Evolutionary conservation across 1,140 invertebrate genomes (phyloP), one percentile per base, ranked within the genome.

Genomic region (Drosophila punjabiensis): DNA sequence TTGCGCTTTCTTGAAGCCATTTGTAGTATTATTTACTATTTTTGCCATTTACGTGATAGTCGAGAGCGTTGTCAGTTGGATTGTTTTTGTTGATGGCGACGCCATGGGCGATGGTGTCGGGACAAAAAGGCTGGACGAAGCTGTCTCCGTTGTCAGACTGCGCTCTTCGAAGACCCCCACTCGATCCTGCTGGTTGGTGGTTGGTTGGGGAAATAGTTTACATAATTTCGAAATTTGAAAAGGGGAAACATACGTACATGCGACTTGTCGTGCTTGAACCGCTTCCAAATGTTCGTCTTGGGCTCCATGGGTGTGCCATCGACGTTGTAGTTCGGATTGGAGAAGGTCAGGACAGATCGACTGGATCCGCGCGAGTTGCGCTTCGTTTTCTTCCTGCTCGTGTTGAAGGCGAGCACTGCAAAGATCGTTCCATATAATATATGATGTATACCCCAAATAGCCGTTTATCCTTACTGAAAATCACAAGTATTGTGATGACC

Each of bases 311-410:
- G 89, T 62, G 83, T 86, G 30, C 93, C 90, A 62, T 92, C 88
- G 18, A 93, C 92, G 65, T 93, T 93, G 35, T 97, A 97, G 82
- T 96, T 97, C 2, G 96, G 96, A 94, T 97, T 97, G 3, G 96
- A 95, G 91, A 96, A 97, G 0, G 96, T 96, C 58, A 96, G 92
- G 0, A 96, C 95, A 47, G 95, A 96, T 64, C 95, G 94, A 60
- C 96, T 89, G 55, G 94, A 95, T 10, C 94, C 94, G 50, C 95
- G 94, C 20, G 94, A 90, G 66, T 95, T 95, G 53, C 95, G 95
- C 80, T 95, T 95, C 68, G 94, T 94, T 50, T 94, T 94, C 64
- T 94, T 95, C 41, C 94, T 94, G 78, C 93, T 94, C n/a, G 79
- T 84, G 71, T 94, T 94, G n/a, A 94, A 94, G 5, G 95, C 92